Evolutionary conservation across 2,113 vertebrate genomes (phyloP).

Genomic region (Orycteropus afer): DNA sequence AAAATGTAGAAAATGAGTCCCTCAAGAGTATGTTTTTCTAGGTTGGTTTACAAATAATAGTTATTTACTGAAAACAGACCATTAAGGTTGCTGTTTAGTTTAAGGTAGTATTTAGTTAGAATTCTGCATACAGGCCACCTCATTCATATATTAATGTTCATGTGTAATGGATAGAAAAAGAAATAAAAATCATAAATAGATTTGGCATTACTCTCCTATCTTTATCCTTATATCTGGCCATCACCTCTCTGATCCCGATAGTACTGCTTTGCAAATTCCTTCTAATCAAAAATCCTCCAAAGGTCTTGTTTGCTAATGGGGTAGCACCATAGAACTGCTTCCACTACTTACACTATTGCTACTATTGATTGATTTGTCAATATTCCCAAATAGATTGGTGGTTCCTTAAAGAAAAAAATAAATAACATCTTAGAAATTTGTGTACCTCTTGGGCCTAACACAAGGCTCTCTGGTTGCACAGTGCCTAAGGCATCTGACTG

Average conservation of each 20-base stretch:
- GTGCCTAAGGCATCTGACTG: too few relatives aligned
- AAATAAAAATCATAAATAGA: not conserved
- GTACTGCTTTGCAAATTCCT: not conserved
- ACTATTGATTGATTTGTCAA: not conserved
- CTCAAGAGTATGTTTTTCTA: slow-evolving; percentile 63
- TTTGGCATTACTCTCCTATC: not conserved
- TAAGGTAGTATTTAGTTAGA: slow-evolving; percentile 25
- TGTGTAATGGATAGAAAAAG: not conserved
- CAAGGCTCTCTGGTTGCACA: too few relatives aligned
- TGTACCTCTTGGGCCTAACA: not conserved
- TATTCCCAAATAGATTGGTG: not conserved
- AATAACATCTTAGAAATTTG: not conserved
- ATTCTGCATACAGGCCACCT: slow-evolving; percentile 3
- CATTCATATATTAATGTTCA: slow-evolving; percentile 19
- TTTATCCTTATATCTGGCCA: not conserved
- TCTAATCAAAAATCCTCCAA: not conserved
- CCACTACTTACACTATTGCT: not conserved
- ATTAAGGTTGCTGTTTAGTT: slow-evolving; percentile 51
- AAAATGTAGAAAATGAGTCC: slow-evolving; percentile 74
- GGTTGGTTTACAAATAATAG: slow-evolving; percentile 75
- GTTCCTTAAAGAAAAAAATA: slow-evolving; percentile 21
- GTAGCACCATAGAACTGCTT: not conserved
- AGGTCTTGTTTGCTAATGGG: not conserved
- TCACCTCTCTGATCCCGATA: not conserved
- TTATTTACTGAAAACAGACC: slow-evolving; percentile 80